Conservation (phyloP, 2,113 vertebrate species). For the Camarhynchus parvulus region DNA sequence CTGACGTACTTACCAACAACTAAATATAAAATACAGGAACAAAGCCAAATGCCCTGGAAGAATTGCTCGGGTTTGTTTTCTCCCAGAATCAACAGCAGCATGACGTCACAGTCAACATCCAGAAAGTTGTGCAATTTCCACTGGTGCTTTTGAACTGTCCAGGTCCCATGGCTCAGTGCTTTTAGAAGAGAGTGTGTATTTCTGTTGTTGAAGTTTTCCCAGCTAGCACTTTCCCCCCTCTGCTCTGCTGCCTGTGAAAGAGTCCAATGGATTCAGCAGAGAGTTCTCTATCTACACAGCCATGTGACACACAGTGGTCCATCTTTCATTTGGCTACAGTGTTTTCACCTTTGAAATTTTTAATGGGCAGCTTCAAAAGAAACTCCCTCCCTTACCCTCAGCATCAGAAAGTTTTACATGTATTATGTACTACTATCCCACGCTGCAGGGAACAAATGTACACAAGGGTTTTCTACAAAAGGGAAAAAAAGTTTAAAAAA, state of each 20-base stretch:
- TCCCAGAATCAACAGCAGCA: not conserved
- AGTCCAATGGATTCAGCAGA: not conserved
- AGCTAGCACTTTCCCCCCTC: not conserved
- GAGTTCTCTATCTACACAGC: rapidly evolving
- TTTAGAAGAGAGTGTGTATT: not conserved
- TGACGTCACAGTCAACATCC: not conserved
- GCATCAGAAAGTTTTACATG: not conserved
- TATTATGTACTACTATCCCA: not conserved
- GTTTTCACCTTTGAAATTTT: not conserved
- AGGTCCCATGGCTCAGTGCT: not conserved
- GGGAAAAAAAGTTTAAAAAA: not conserved
- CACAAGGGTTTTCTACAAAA: not conserved
- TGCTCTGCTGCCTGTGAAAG: not conserved
- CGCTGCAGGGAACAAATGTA: not conserved
- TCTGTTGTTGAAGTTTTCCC: not conserved
- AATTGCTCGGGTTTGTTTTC: not conserved
- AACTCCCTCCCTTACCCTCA: not conserved
- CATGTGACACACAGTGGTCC: not conserved
- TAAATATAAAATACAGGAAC: not conserved
- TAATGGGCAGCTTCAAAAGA: not conserved
- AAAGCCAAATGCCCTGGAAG: constrained; percentile 1
- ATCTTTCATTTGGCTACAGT: not conserved
- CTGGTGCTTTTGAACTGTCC: not conserved
- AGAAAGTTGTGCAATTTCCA: constrained; percentile 3
- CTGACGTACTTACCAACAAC: constrained; percentile 33